A percentile compares a stretch with the other conserved stretches of the same genome.
phyloP scores from a whole-genome alignment of 2,888 invertebrate species.

The Drosophila recens region DNA sequence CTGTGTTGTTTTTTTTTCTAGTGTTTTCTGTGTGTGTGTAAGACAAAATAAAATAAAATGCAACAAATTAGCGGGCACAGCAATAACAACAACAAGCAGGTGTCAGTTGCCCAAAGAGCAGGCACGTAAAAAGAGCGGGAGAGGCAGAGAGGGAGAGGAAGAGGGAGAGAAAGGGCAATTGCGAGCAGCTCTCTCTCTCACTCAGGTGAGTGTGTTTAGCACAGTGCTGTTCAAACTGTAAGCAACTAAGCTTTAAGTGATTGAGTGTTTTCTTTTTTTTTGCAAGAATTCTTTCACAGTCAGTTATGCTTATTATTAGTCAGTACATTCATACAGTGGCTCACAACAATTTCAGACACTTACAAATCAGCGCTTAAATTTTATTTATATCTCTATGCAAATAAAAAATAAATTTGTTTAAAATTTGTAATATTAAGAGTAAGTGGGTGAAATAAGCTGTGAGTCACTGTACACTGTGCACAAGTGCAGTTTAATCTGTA shows the following conservation, averaged over 20 bases:
- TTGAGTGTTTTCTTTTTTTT: constrained; percentile 4
- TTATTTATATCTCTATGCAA: too few relatives aligned
- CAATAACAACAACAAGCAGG: constrained; percentile 44
- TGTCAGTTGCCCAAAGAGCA: constrained; percentile 27
- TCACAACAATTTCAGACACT: too few relatives aligned
- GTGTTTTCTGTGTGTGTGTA: constrained; percentile 10
- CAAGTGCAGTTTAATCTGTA: too few relatives aligned
- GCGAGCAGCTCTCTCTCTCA: background rate
- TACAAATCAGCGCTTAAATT: too few relatives aligned
- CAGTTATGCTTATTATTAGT: background rate
- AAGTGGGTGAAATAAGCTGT: too few relatives aligned
- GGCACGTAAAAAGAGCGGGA: constrained; percentile 8
- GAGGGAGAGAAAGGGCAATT: constrained; percentile 6
- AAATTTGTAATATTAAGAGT: too few relatives aligned
- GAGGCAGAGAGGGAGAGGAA: background rate
- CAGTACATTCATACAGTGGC: constrained; percentile 1
- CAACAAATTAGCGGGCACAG: constrained; percentile 42
- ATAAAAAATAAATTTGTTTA: too few relatives aligned
- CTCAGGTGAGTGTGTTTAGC: constrained; percentile 29
- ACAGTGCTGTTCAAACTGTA: constrained; percentile 41
- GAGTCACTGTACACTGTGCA: background rate
- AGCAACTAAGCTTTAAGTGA: constrained; percentile 35
- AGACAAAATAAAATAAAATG: constrained; percentile 30
- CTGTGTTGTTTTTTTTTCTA: constrained; percentile 9
- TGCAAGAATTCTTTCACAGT: constrained; percentile 6